Base-by-base conservation (phyloP, 2,797 vertebrate genomes). In the Chiloscyllium punctatum region DNA sequence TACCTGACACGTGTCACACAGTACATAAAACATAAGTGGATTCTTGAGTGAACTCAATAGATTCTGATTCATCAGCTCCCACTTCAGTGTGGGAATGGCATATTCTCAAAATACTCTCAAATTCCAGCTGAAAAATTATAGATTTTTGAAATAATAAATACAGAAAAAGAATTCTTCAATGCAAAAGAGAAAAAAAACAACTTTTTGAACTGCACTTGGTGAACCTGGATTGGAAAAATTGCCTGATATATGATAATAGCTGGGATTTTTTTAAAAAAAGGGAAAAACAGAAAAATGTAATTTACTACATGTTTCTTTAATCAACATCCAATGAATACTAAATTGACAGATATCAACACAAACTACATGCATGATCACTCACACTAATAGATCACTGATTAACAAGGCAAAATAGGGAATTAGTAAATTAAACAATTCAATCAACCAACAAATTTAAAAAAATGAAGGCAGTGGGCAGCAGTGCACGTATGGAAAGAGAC, bases 1-100 rank as follows among this genome's bases (percentile, higher is more conserved):
- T 95, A 96, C 97, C 98, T 98, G 97, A n/a, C 48, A 33, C 71
- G n/a, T 30, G 16, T 18, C 48, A 95, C 69, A 95, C 57, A 57
- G 48, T 21, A 68, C 66, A 42, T 62, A 23, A 27, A 92, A 68
- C 8, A 92, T 62, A 25, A 69, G 18, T 21, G 6, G 88, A 68
- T 62, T 7, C 30, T 68, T 37, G n/a, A 69, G n/a, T 92, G n/a
- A 92, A 69, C 9, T 11, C 62, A 69, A 69, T 9, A 42, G 62
- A 42, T 69, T 21, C 21, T 68, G 33, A 69, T 25, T 42, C 90
- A 92, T 68, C 90, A 37, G 77, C 82, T 84, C 7, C 62, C 23
- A 92, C 68, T 4, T 11, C 90, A 92, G 62, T n/a, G 37, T 42
- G 62, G 21, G n/a, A 11, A 37, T 92, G 18, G 37, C 62, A n/a